These are phyloP conservation scores for Borostomias antarcticus DNA, from an alignment of 2,797 vertebrate species.

Conservation along the genomic window DNA sequence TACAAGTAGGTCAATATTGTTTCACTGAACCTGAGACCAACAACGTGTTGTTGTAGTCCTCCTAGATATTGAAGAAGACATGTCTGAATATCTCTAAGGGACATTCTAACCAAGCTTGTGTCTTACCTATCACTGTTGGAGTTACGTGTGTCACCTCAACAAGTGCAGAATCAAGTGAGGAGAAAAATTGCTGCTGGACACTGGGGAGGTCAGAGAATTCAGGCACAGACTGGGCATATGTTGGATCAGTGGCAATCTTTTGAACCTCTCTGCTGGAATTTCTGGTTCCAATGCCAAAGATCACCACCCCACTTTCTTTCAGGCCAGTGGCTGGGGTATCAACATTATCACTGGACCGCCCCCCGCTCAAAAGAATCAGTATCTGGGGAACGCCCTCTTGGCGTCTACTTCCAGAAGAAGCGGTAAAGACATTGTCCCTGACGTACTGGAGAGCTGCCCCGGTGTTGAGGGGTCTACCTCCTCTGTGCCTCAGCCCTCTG, in stretches of 20 bases:
- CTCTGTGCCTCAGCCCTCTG: too few species aligned
- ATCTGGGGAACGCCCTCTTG: slow-evolving; percentile 29
- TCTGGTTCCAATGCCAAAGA: slow-evolving; percentile 47
- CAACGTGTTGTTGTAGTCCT: too few species aligned
- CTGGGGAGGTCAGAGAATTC: slow-evolving; percentile 11
- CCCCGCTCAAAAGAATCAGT: slow-evolving; percentile 26
- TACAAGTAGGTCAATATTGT: too few species aligned
- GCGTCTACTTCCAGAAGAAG: slow-evolving; percentile 23
- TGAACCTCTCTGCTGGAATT: slow-evolving; percentile 38
- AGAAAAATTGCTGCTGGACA: slow-evolving; percentile 24
- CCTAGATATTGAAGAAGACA: too few species aligned
- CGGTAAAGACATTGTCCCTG: slow-evolving; percentile 19
- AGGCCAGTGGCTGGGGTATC: slow-evolving; percentile 27
- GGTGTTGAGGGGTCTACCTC: too few species aligned
- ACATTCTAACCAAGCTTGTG: too few species aligned
- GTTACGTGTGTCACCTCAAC: not conserved
- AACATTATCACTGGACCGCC: slow-evolving; percentile 22
- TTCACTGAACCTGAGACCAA: too few species aligned
- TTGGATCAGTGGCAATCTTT: slow-evolving; percentile 33
- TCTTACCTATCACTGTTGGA: slow-evolving; percentile 24
- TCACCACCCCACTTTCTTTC: slow-evolving; percentile 32
- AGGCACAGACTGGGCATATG: slow-evolving; percentile 17
- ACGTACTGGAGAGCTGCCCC: too few species aligned
- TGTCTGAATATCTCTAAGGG: too few species aligned
- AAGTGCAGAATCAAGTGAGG: slow-evolving; percentile 22